Base-by-base conservation (phyloP, 2,888 invertebrate genomes). In the Auanema freiburgensis region DNA sequence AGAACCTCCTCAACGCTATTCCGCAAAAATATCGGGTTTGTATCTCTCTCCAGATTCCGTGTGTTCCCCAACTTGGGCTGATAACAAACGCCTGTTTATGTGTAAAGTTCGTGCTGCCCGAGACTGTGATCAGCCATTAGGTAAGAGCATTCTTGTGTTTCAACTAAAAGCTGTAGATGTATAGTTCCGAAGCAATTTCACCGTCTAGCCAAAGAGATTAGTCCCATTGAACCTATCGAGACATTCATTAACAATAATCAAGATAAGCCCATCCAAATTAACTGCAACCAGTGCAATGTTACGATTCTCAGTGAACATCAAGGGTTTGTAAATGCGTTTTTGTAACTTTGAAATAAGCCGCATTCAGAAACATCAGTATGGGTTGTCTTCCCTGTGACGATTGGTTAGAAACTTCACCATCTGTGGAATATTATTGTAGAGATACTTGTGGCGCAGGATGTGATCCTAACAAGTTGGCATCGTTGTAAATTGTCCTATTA, bases 1-100 rank as follows among this genome's bases (percentile, higher is more conserved):
- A 33, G 33, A 5, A 33, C 3, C 33, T 33, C 33, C 33, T 33
- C 33, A 33, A 8, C 8, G 3, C 4, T 33, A 33, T 33, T 33
- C 33, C 8, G 71, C 70, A 8, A 63, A 62, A 14, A 23, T 79
- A 51, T 58, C 59, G 23, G 72, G 73, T 23, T 49, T 79, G 16
- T 62, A 76, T 1, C 70, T 85, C 6, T 68, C 80, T 21, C 79
- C 84, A 16, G 79, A 79, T 24, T 78, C 79, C 3, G 69, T 83
- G 11, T 80, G 79, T 6, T 78, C 80, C 12, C 70, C 80, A 33
- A 81, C 84, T 2, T 80, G 73, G 72, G 69, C 78, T 40, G 79
- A 80, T 50, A 51, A 66, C 14, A 59, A 72, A 0, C 74, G 76
- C 1, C 61, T 78, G 14, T 76, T 80, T 65, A 74, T 78, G 72